A percentile compares a stretch with the other conserved stretches of the same genome.
These are phyloP conservation scores for Acanthopleura granulata DNA, from an alignment of 2,888 invertebrate species.

Conservation along the genomic window DNA sequence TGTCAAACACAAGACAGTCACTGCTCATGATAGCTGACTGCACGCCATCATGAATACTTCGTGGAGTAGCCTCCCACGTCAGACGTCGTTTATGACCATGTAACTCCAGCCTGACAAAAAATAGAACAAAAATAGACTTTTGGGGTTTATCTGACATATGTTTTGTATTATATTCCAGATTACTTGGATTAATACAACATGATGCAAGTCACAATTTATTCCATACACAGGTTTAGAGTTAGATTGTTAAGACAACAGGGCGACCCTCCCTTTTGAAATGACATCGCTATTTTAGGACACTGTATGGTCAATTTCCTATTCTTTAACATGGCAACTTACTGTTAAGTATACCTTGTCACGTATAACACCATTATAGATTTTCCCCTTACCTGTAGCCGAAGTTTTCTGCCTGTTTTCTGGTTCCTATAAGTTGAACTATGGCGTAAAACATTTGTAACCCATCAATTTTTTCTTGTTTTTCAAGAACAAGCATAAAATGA, in stretches of 20 bases:
- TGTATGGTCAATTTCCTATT: no score
- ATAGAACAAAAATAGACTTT: conserved; percentile 21
- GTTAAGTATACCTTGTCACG: no score
- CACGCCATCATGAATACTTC: conserved; percentile 98
- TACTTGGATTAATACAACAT: no score
- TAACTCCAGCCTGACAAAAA: conserved; percentile 84
- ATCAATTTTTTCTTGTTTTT: conserved; percentile 91
- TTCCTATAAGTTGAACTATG: conserved; percentile 98
- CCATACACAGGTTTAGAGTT: no score
- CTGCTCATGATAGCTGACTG: conserved; percentile 97
- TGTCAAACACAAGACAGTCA: conserved; percentile 99
- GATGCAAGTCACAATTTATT: no score
- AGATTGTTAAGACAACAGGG: no score
- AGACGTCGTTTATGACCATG: conserved; percentile 94
- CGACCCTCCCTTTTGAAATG: no score
- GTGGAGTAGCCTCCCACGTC: conserved; percentile 99
- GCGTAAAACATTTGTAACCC: conserved; percentile 79
- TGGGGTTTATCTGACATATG: no score
- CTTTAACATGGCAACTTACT: no score
- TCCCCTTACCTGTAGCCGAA: conserved; percentile 88
- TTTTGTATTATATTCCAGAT: no score
- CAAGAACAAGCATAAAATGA: conserved; percentile 99
- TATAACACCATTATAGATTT: background rate
- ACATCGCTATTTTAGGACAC: no score
- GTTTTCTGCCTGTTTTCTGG: conserved; percentile 98